phyloP scores from a whole-genome alignment of 2,113 vertebrate species.

The Platichthys flesus region DNA sequence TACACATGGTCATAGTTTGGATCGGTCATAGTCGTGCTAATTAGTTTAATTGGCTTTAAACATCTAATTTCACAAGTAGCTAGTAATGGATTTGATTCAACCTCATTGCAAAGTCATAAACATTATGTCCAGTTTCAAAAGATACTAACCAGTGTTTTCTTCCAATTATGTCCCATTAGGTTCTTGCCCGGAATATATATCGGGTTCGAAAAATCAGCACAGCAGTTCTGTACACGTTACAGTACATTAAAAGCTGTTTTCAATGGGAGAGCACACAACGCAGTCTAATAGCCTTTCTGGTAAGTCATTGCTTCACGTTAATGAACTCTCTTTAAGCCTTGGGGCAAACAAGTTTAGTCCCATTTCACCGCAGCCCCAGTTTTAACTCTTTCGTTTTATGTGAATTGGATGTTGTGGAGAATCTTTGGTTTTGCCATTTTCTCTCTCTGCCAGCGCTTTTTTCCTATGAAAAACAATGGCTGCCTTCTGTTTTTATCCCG shows the following conservation, averaged over 20 bases:
- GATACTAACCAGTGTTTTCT: slow-evolving; percentile 70
- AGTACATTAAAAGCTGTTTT: slow-evolving; percentile 98
- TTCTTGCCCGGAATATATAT: slow-evolving; percentile 93
- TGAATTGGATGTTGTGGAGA: slow-evolving; percentile 56
- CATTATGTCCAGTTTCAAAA: slow-evolving; percentile 71
- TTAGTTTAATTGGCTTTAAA: slow-evolving; percentile 66
- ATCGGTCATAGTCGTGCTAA: slow-evolving; percentile 45
- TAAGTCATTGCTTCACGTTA: slow-evolving; percentile 84
- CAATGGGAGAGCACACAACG: slow-evolving; percentile 93
- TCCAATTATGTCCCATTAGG: slow-evolving; percentile 82
- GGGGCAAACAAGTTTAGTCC: slow-evolving; percentile 72
- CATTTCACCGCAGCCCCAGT: slow-evolving; percentile 65
- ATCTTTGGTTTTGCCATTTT: slow-evolving; percentile 64
- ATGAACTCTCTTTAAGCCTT: slow-evolving; percentile 75
- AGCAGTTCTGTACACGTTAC: slow-evolving; percentile 92
- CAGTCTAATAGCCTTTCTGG: slow-evolving; percentile 93
- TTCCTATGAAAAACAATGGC: slow-evolving; percentile 66
- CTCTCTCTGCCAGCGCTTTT: slow-evolving; percentile 34
- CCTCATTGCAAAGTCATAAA: slow-evolving; percentile 67
- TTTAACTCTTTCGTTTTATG: slow-evolving; percentile 71
- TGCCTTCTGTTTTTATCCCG: slow-evolving; percentile 60
- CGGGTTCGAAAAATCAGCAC: slow-evolving; percentile 94
- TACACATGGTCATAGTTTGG: slow-evolving; percentile 24
- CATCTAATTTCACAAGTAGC: slow-evolving; percentile 37
- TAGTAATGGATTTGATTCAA: slow-evolving; percentile 59